phyloP scores from a whole-genome alignment of 2,113 vertebrate species.

The Centropus bengalensis region DNA sequence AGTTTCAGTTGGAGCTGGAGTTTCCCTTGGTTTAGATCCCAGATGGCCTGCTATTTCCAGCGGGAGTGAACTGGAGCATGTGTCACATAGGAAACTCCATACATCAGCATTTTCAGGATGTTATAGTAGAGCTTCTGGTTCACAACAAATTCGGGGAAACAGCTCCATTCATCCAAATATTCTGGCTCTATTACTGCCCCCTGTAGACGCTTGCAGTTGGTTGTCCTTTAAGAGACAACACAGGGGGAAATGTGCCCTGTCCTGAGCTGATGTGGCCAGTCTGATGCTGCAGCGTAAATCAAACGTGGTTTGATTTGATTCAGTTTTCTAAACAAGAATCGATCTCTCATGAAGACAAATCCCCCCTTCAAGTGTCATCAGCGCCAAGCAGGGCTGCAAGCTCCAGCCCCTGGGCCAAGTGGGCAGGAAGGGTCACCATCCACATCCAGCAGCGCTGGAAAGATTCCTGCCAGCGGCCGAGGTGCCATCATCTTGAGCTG shows the following conservation, averaged over 20 bases:
- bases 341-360: neutral
- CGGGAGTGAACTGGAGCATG: neutral
- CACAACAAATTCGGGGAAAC: neutral
- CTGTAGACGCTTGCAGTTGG: neutral
- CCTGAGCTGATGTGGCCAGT: neutral
- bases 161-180: neutral
- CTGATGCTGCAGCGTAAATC: neutral
- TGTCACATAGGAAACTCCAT: neutral
- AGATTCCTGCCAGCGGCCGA: no score
- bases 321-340: neutral
- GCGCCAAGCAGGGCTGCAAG: neutral
- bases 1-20: neutral
- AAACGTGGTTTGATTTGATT: neutral
- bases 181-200: no score
- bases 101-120: neutral
- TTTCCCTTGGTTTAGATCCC: neutral
- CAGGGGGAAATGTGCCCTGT: neutral
- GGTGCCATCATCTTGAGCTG: fast-evolving
- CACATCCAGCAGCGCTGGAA: no score
- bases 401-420: no score
- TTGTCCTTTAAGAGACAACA: neutral
- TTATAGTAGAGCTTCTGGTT: neutral
- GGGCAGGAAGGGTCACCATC: neutral
- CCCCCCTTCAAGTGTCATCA: neutral
- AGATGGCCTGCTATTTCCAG: neutral